Evolutionary conservation across 2,797 vertebrate genomes (phyloP).

Genomic region (Chrysocyon brachyurus): DNA sequence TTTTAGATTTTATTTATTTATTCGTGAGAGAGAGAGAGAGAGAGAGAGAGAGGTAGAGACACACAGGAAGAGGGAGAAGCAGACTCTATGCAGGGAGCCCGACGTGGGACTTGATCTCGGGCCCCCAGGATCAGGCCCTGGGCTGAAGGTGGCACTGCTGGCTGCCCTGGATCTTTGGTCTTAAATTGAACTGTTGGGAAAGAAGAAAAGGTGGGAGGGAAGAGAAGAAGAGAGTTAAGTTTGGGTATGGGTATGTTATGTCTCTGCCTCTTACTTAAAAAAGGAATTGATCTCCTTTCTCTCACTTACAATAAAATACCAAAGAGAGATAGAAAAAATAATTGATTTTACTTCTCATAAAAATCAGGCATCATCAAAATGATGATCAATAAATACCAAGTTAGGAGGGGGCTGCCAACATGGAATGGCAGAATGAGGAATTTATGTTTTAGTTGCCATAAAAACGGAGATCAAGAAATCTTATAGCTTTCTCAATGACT

Average conservation of each 20-base stretch:
- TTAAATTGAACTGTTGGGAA: constrained; percentile 36
- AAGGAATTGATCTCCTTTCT: background rate
- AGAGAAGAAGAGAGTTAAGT: constrained; percentile 19
- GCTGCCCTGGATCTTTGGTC: constrained; percentile 9
- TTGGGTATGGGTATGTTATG: background rate
- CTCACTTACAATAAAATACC: constrained; percentile 20
- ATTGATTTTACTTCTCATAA: constrained; percentile 30
- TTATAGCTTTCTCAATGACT: constrained; percentile 1
- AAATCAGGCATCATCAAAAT: background rate
- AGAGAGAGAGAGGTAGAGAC: too few relatives aligned
- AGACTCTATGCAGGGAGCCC: too few relatives aligned
- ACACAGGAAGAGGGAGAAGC: too few relatives aligned
- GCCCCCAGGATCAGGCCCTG: too few relatives aligned
- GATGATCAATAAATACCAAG: background rate
- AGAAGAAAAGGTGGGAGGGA: background rate
- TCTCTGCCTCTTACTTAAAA: background rate
- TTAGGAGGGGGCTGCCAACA: background rate
- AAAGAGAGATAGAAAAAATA: constrained; percentile 57
- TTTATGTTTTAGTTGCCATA: background rate
- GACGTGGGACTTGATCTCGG: too few relatives aligned
- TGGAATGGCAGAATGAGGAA: background rate
- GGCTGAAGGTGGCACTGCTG: too few relatives aligned
- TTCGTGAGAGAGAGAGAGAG: too few relatives aligned
- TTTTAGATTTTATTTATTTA: too few relatives aligned
- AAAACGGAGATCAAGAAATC: constrained; percentile 16